Conservation (phyloP, 2,888 invertebrate species). For the Ichneumoninae sp. region DNA sequence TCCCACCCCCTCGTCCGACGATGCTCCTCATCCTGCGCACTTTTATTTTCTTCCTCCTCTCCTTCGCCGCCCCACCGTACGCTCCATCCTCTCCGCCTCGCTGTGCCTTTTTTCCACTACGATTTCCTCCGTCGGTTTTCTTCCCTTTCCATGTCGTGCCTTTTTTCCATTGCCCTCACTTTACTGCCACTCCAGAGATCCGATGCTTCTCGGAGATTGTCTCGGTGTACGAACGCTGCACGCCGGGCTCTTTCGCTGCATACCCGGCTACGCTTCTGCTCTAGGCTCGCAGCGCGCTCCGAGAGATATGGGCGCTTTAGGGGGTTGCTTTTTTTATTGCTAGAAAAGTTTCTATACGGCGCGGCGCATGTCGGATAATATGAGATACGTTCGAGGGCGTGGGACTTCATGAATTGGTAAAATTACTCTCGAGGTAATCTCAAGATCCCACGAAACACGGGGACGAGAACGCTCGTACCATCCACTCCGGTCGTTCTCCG, state of each 20-base stretch:
- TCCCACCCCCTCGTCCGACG: background rate
- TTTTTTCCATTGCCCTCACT: slow-evolving; percentile 5
- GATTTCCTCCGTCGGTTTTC: background rate
- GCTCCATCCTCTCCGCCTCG: background rate
- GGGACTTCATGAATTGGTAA: slow-evolving; percentile 17
- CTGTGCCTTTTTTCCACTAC: background rate
- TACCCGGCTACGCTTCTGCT: background rate
- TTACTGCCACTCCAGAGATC: slow-evolving; percentile 38
- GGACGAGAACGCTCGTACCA: too few relatives aligned
- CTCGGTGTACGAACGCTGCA: slow-evolving; percentile 7
- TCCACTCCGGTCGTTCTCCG: background rate
- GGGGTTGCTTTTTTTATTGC: background rate
- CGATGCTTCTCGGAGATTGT: slow-evolving; percentile 45
- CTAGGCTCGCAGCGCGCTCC: background rate
- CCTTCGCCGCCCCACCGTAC: background rate
- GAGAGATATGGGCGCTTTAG: background rate
- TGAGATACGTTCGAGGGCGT: slow-evolving; percentile 25
- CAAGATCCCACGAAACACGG: background rate
- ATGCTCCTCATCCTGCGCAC: slow-evolving; percentile 22
- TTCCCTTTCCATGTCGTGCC: slow-evolving; percentile 14
- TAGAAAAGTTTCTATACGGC: background rate
- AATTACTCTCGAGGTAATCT: slow-evolving; percentile 5
- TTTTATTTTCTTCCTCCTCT: slow-evolving; percentile 4
- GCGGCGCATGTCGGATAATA: background rate
- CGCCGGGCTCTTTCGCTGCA: background rate